Percentiles rank a stretch among this genome's conserved stretches.
phyloP scores from a whole-genome alignment of 1,140 invertebrate genomes.

The Cephus cinctus region DNA sequence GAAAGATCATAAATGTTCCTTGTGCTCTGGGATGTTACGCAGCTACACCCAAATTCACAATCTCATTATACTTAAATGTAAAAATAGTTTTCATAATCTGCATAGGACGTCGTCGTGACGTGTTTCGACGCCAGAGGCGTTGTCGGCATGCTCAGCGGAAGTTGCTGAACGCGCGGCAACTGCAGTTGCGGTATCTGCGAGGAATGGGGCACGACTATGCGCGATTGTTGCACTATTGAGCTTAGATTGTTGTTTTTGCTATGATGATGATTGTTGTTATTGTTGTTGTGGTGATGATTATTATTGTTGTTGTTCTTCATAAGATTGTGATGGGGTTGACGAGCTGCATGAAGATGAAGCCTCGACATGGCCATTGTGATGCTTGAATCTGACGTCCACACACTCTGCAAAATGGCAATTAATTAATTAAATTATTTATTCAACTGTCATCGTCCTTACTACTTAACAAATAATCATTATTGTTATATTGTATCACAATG shows the following conservation, averaged over 20 bases:
- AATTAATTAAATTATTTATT: not conserved
- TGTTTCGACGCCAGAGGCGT: slow-evolving; percentile 50
- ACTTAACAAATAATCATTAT: too few relatives aligned
- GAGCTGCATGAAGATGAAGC: slow-evolving; percentile 38
- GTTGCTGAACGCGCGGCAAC: slow-evolving; percentile 13
- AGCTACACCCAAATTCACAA: too few relatives aligned
- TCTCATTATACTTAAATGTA: slow-evolving; percentile 54
- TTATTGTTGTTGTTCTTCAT: slow-evolving; percentile 6
- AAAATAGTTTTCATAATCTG: slow-evolving; percentile 64
- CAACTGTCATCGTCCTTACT: too few relatives aligned
- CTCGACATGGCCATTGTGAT: slow-evolving; percentile 50
- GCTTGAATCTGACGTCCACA: slow-evolving; percentile 54
- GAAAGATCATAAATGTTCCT: too few relatives aligned
- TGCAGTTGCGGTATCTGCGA: slow-evolving; percentile 29
- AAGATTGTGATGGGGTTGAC: slow-evolving; percentile 11
- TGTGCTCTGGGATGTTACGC: too few relatives aligned
- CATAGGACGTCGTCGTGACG: slow-evolving; percentile 49
- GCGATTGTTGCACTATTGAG: slow-evolving; percentile 27
- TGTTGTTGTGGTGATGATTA: slow-evolving; percentile 19
- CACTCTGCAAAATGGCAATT: slow-evolving; percentile 38
- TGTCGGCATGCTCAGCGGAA: slow-evolving; percentile 49
- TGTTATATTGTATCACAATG: not conserved
- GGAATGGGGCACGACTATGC: slow-evolving; percentile 31
- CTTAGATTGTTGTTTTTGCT: slow-evolving; percentile 17
- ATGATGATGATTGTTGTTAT: slow-evolving; percentile 25